Conservation (phyloP, 2,888 invertebrate genomes). For the Odontomyia ornata region DNA sequence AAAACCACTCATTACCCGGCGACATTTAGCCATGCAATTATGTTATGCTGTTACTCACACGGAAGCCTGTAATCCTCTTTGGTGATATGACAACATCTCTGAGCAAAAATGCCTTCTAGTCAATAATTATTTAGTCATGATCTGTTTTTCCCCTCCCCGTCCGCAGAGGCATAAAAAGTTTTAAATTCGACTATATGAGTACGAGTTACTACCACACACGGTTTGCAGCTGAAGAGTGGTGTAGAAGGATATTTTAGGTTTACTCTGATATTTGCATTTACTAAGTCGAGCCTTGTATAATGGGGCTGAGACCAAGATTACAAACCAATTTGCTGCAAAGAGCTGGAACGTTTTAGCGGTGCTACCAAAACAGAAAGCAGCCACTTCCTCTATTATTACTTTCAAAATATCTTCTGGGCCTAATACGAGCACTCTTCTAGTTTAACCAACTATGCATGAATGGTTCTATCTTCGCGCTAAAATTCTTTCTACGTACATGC, state of each 20-base stretch:
- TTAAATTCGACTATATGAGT: background rate
- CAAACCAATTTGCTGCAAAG: slow-evolving; percentile 10
- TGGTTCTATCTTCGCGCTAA: background rate
- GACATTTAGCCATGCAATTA: slow-evolving; percentile 6
- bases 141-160: background rate
- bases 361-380: background rate
- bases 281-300: background rate
- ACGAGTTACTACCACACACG: background rate
- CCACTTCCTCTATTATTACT: slow-evolving; percentile 2
- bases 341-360: background rate
- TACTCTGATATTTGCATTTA: background rate
- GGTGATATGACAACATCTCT: slow-evolving; percentile 4
- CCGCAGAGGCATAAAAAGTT: background rate
- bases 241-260: background rate
- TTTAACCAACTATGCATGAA: background rate
- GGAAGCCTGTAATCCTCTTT: background rate
- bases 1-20: slow-evolving; percentile 19
- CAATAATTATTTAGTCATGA: slow-evolving; percentile 21
- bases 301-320: background rate
- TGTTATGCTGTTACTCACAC: background rate
- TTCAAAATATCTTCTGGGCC: slow-evolving; percentile 34
- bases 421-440: background rate
- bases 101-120: background rate
- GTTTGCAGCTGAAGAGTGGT: background rate
- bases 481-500: background rate